phyloP scores from a whole-genome alignment of 1,140 invertebrate species.

The Hormaphis cornu region DNA sequence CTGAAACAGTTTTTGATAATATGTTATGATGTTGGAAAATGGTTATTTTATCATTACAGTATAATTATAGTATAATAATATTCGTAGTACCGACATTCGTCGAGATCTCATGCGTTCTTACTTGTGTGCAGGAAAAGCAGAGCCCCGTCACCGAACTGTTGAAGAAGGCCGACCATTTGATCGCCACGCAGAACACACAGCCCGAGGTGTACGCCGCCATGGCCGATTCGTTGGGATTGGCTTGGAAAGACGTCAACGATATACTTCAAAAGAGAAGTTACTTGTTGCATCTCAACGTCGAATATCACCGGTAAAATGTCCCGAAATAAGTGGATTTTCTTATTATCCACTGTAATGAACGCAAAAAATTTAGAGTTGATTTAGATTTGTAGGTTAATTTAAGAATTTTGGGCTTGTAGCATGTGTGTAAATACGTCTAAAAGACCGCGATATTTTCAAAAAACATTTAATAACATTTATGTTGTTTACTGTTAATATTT shows the following conservation, averaged over 20 bases:
- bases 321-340: not conserved
- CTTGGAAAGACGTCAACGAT: conserved; percentile 78
- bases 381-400: too few relatives aligned
- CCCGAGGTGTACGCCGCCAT: conserved; percentile 80
- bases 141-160: conserved; percentile 83
- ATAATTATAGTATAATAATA: too few relatives aligned
- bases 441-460: too few relatives aligned
- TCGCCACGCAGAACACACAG: conserved; percentile 59
- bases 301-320: conserved; percentile 53
- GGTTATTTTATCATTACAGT: too few relatives aligned
- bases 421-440: too few relatives aligned
- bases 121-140: conserved; percentile 68
- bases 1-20: too few relatives aligned
- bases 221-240: conserved; percentile 76
- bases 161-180: conserved; percentile 71
- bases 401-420: too few relatives aligned
- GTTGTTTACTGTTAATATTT: not conserved
- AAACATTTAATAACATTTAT: too few relatives aligned
- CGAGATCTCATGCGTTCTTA: too few relatives aligned
- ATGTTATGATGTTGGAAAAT: too few relatives aligned
- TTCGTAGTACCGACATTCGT: too few relatives aligned
- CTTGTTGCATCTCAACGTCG: conserved; percentile 64
- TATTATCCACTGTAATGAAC: not conserved
- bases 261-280: conserved; percentile 67
- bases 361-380: not conserved